phyloP scores from a whole-genome alignment of 2,888 invertebrate genomes.

The Leucoptera coffeella region DNA sequence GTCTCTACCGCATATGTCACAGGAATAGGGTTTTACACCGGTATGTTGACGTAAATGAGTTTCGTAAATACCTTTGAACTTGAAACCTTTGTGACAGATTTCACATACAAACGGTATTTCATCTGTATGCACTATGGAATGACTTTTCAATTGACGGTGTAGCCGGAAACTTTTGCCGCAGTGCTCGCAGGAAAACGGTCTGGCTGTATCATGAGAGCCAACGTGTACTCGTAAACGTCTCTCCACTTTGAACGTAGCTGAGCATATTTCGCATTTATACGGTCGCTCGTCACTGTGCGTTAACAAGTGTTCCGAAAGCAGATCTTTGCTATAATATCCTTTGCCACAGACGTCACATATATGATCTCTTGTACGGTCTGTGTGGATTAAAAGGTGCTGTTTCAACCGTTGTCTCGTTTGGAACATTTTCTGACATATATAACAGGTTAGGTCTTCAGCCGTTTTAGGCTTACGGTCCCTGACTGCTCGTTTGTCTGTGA shows the following conservation, averaged over 20 bases:
- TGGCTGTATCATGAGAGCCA: slow-evolving; percentile 1
- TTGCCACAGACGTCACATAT: slow-evolving; percentile 9
- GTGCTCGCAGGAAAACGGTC: slow-evolving; percentile 4
- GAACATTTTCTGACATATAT: neutral
- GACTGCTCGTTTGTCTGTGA: neutral
- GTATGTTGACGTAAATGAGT: slow-evolving; percentile 10
- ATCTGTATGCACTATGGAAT: slow-evolving; percentile 59
- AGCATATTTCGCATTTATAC: slow-evolving; percentile 5
- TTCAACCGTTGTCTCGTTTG: neutral
- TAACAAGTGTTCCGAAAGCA: slow-evolving; percentile 7
- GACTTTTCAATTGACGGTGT: slow-evolving; percentile 56
- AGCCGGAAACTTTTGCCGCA: slow-evolving; percentile 21
- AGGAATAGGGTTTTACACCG: slow-evolving; percentile 54
- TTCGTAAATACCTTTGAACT: slow-evolving; percentile 55
- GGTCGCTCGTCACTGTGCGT: slow-evolving; percentile 7
- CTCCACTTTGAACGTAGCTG: neutral
- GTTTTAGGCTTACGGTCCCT: neutral
- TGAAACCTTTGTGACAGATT: slow-evolving; percentile 58
- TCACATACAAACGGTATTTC: slow-evolving; percentile 63
- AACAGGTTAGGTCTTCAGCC: neutral
- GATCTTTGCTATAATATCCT: slow-evolving; percentile 7
- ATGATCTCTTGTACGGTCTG: slow-evolving; percentile 10
- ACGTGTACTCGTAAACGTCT: slow-evolving; percentile 2
- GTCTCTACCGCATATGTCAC: slow-evolving; percentile 50
- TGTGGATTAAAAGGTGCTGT: slow-evolving; percentile 7